Evolutionary conservation across 2,113 vertebrate genomes (phyloP).

Genomic region (Oceanites oceanicus): DNA sequence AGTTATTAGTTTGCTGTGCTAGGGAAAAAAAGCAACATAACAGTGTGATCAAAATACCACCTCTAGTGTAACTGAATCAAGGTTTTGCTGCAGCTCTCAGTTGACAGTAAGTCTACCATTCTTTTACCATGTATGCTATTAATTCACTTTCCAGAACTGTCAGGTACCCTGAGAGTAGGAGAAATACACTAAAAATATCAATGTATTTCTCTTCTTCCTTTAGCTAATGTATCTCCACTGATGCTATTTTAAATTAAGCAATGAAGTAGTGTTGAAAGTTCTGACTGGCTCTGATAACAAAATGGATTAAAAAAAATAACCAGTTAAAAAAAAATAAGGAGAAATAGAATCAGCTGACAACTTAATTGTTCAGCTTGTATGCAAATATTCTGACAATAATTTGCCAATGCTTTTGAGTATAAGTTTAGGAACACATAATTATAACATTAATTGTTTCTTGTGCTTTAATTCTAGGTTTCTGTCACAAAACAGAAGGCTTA

Average conservation of each 20-base stretch:
- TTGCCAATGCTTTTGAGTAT: constrained; percentile 35
- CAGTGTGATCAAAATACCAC: not conserved
- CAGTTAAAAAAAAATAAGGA: not conserved
- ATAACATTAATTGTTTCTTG: constrained; percentile 67
- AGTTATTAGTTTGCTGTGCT: not conserved
- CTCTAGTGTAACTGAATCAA: not conserved
- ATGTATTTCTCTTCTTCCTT: not conserved
- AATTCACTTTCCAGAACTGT: constrained; percentile 35
- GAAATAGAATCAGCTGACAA: constrained; percentile 46
- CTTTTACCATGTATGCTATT: constrained; percentile 36
- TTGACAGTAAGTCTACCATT: not conserved
- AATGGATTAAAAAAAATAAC: constrained; percentile 33
- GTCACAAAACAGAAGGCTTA: constrained; percentile 66
- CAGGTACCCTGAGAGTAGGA: constrained; percentile 14
- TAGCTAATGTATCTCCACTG: not conserved
- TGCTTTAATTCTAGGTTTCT: constrained; percentile 68
- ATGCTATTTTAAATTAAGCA: constrained; percentile 37
- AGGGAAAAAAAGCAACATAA: not conserved
- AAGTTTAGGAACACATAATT: constrained; percentile 47
- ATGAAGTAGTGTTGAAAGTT: constrained; percentile 36
- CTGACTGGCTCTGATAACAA: constrained; percentile 38
- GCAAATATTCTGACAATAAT: constrained; percentile 57
- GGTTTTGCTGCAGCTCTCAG: not conserved
- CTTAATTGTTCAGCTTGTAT: constrained; percentile 39
- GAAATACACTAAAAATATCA: constrained; percentile 22